Evolutionary conservation across 2,797 vertebrate genomes (phyloP).

Genomic region (Sorex maritimensis): DNA sequence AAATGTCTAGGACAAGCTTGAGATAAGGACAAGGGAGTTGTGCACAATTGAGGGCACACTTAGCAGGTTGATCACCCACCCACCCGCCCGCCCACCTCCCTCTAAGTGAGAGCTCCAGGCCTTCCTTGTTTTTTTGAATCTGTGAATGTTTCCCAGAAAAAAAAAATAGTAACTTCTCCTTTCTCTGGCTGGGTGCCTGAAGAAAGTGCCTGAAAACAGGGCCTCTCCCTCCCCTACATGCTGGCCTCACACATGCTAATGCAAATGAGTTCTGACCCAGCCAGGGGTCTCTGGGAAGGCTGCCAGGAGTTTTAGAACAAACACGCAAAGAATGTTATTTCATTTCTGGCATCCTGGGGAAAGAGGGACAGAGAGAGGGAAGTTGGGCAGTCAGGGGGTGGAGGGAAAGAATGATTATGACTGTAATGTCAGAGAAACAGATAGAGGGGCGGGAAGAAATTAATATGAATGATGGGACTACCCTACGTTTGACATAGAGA

Average conservation of each 20-base stretch:
- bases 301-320: slow-evolving; percentile 83
- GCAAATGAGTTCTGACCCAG: slow-evolving; percentile 80
- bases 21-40: neutral
- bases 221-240: slow-evolving; percentile 77
- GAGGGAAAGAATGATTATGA: slow-evolving; percentile 47
- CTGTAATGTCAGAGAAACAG: neutral
- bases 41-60: neutral
- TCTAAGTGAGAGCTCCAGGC: slow-evolving; percentile 52
- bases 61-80: slow-evolving; percentile 60
- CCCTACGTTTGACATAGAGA: neutral
- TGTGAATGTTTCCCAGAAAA: slow-evolving; percentile 80
- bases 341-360: slow-evolving; percentile 81
- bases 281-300: slow-evolving; percentile 79
- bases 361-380: slow-evolving; percentile 82
- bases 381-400: slow-evolving; percentile 63
- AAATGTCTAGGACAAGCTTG: slow-evolving; percentile 53
- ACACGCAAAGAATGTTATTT: slow-evolving; percentile 86
- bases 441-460: neutral
- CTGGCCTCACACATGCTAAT: slow-evolving; percentile 81
- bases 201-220: slow-evolving; percentile 73
- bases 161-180: slow-evolving; percentile 67
- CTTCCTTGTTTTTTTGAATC: slow-evolving; percentile 69
- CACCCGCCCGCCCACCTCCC: slow-evolving; percentile 58
- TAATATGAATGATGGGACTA: neutral
- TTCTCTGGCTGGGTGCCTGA: slow-evolving; percentile 55